Percentiles rank a stretch among this genome's conserved stretches.
Evolutionary conservation across 2,888 invertebrate species (phyloP).

Genomic region (Iselma pallidipennis): DNA sequence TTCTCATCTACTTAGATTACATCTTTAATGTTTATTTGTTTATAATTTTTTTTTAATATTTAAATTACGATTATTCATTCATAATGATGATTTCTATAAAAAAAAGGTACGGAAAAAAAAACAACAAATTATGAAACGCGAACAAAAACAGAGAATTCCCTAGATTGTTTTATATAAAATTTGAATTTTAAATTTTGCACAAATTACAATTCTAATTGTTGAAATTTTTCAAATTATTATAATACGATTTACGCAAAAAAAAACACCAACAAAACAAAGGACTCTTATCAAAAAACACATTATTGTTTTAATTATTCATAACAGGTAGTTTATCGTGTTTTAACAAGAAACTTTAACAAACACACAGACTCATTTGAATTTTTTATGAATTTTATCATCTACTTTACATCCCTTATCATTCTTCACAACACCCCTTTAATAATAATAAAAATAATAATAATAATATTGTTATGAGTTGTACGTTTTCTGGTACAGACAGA

Average conservation of each 20-base stretch:
- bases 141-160: too few species aligned
- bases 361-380: neutral
- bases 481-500: neutral
- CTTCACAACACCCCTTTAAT: neutral
- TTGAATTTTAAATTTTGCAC: too few species aligned
- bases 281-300: neutral
- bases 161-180: too few species aligned
- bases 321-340: too few species aligned
- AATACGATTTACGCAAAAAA: too few species aligned
- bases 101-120: too few species aligned
- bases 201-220: too few species aligned
- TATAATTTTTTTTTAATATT: neutral
- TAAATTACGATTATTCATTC: neutral
- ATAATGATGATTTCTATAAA: too few species aligned
- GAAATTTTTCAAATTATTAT: too few species aligned
- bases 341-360: neutral
- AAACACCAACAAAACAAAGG: too few species aligned
- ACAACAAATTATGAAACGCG: too few species aligned
- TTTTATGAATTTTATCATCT: neutral
- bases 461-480: too few species aligned
- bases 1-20: neutral
- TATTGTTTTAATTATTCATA: neutral
- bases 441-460: neutral
- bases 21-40: neutral
- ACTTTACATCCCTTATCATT: neutral